These are phyloP conservation scores for Ataeniobius toweri DNA, from an alignment of 2,797 vertebrate genomes.

Conservation along the genomic window DNA sequence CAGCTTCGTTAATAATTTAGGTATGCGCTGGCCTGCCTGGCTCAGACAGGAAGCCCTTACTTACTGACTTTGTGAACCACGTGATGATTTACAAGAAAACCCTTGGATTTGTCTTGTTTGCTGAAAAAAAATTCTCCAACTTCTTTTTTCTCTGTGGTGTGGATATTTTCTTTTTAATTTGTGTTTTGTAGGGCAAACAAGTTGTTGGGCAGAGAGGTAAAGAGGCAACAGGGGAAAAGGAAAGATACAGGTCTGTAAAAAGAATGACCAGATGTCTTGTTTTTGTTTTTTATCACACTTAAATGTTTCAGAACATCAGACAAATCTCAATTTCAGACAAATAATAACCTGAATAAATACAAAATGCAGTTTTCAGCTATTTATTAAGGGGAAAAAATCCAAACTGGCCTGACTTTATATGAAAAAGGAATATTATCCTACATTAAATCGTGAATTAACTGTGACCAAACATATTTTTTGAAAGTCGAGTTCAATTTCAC, in stretches of 20 bases:
- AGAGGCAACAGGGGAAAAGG: neutral
- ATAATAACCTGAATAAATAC: neutral
- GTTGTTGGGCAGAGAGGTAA: neutral
- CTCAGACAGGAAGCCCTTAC: slow-evolving; percentile 93
- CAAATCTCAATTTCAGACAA: neutral
- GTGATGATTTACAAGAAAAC: slow-evolving; percentile 97
- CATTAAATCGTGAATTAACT: neutral
- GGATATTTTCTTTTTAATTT: slow-evolving; percentile 44
- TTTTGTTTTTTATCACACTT: neutral
- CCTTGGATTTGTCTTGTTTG: slow-evolving; percentile 91
- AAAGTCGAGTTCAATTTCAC: neutral
- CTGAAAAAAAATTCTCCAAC: slow-evolving; percentile 88
- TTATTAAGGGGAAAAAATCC: neutral
- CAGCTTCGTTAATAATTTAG: slow-evolving; percentile 97
- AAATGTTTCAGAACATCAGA: neutral
- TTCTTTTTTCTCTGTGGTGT: slow-evolving; percentile 78
- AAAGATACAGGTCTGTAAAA: neutral
- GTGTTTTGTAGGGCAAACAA: slow-evolving; percentile 11
- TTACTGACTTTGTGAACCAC: slow-evolving; percentile 99
- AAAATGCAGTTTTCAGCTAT: neutral
- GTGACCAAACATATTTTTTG: too few species aligned
- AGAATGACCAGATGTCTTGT: too few species aligned
- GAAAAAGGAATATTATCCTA: neutral
- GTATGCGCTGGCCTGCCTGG: slow-evolving; percentile 87
- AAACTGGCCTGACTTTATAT: neutral